Percentiles rank a stretch among this genome's conserved stretches.
Evolutionary conservation across 2,797 vertebrate species (phyloP).

Genomic region (Lepus oiostolus): DNA sequence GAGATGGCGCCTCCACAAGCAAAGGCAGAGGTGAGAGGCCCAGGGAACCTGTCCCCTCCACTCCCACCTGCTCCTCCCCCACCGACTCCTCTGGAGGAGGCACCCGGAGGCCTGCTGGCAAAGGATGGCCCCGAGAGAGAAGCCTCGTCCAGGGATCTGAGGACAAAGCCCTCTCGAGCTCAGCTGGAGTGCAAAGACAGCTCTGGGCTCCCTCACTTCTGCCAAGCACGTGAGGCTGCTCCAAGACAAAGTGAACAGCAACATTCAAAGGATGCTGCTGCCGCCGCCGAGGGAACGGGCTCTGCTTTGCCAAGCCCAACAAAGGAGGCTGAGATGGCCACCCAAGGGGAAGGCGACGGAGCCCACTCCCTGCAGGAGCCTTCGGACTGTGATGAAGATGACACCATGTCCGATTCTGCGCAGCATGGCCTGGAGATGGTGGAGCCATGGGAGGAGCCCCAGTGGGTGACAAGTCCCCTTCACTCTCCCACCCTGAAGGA

Average conservation of each 20-base stretch:
- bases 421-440: constrained; percentile 93
- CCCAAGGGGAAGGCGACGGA: constrained; percentile 73
- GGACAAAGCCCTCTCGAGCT: constrained; percentile 42
- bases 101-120: constrained; percentile 70
- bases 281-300: constrained; percentile 59
- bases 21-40: neutral
- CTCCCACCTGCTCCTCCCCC: constrained; percentile 69
- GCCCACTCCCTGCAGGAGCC: constrained; percentile 83
- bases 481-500: constrained; percentile 95
- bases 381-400: constrained; percentile 91
- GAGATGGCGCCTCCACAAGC: constrained; percentile 35
- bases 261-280: constrained; percentile 64
- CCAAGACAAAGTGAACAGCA: constrained; percentile 47
- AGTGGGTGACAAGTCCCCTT: constrained; percentile 98
- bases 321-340: constrained; percentile 74
- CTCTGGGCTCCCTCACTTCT: neutral
- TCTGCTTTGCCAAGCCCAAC: constrained; percentile 24
- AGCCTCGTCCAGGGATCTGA: constrained; percentile 66
- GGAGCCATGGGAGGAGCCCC: constrained; percentile 97
- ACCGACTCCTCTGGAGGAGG: constrained; percentile 79
- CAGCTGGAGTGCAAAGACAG: constrained; percentile 67
- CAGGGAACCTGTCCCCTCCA: constrained; percentile 70
- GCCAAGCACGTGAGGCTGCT: constrained; percentile 5
- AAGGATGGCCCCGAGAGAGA: constrained; percentile 61
- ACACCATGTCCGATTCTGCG: constrained; percentile 88